Evolutionary conservation across 2,888 invertebrate species (phyloP).

Genomic region (Cheilosia urbana): DNA sequence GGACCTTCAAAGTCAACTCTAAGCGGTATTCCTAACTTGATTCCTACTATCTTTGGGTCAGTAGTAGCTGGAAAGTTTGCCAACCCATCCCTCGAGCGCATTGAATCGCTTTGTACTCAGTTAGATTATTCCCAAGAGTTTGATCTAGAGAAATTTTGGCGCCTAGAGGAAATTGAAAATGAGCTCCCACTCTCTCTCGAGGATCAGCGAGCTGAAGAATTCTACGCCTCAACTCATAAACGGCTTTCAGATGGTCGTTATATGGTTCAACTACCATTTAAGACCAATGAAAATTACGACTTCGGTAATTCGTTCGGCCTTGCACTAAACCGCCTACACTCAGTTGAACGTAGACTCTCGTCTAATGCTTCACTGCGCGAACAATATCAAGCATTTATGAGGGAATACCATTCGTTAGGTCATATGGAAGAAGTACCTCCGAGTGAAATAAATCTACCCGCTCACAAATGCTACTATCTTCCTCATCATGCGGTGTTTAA

Average conservation of each 20-base stretch:
- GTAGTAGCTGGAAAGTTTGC: too few species aligned
- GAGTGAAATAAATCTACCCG: neutral
- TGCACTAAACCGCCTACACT: neutral
- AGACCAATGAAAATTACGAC: neutral
- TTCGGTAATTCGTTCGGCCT: slow-evolving; percentile 5
- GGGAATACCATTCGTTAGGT: neutral
- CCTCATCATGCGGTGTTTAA: slow-evolving; percentile 37
- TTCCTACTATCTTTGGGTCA: too few species aligned
- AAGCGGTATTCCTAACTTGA: too few species aligned
- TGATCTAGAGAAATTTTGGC: slow-evolving; percentile 22
- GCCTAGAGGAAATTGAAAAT: neutral
- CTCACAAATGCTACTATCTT: slow-evolving; percentile 16
- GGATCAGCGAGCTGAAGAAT: slow-evolving; percentile 15
- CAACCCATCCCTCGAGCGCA: too few species aligned
- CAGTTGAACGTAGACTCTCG: too few species aligned
- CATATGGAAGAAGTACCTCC: slow-evolving; percentile 30
- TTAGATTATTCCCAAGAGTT: slow-evolving; percentile 7
- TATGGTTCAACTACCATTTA: slow-evolving; percentile 16
- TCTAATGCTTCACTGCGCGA: neutral
- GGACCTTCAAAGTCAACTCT: too few species aligned
- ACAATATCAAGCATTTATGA: slow-evolving; percentile 4
- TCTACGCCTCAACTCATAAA: neutral
- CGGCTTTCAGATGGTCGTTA: slow-evolving; percentile 21
- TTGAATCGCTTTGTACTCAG: neutral
- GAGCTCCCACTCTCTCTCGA: slow-evolving; percentile 2